Base-by-base conservation (phyloP, 2,797 vertebrate species). In the Pseudochromis fuscus region DNA sequence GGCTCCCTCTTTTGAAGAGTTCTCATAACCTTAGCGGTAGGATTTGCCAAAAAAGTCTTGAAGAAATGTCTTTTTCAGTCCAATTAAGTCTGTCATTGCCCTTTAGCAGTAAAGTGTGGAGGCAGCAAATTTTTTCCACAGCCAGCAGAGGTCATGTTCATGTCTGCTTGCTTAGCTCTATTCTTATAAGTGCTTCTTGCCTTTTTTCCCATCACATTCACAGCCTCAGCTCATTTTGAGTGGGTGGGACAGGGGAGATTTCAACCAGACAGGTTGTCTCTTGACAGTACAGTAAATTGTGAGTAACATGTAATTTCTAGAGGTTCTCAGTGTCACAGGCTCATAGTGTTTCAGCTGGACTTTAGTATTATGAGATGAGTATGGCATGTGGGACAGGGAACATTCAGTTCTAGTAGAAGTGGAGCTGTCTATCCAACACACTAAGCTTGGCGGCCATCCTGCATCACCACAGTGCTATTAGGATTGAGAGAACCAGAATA, bases 71-170 rank as follows among this genome's bases (percentile, higher is more conserved):
- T 86, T 76, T 89, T 87, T 87, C 71, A 64, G 79, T 84, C 83
- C 84, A 88, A 77, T 87, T 89, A 88, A 87, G 63, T 85, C 75
- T 84, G 85, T 90, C 88, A 86, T 86, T 91, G 87, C 75, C 85
- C 87, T 91, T 91, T 90, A 89, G 77, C 77, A 68, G 70, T 70
- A 84, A 90, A 89, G 61, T 82, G 86, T 76, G 82, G 83, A 86
- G 75, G 63, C 85, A 86, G 81, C 87, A 89, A 21, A 79, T 85
- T 85, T 76, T 72, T 82, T 65, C 62, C 52, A 77, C 66, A 77
- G 66, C 83, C 77, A 80, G 87, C 70, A 89, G 85, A 89, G 90
- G 87, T 92, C 89, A 88, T 75, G 75, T 84, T 77, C 72, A 72
- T 82, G 77, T 81, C 65, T 72, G 79, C 71, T 81, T 72, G 72